Percentiles rank a stretch among this genome's conserved stretches.
These are phyloP conservation scores for Apamea monoglypha DNA, from an alignment of 2,888 invertebrate species.

Conservation along the genomic window DNA sequence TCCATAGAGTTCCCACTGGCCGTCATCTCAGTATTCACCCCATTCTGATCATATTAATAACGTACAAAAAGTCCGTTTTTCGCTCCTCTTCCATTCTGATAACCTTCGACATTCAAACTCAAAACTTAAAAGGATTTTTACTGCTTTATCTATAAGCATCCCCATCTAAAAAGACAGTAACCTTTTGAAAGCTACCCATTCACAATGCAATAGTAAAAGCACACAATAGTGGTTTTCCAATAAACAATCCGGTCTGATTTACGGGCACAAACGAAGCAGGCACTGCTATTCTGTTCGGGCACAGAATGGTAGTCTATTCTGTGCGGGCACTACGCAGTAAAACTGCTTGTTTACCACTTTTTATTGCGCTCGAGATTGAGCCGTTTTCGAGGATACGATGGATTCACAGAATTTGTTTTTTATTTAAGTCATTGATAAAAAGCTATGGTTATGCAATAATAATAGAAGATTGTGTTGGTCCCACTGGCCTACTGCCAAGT, in stretches of 20 bases:
- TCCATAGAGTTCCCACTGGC: too few relatives aligned
- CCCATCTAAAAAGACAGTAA: not conserved
- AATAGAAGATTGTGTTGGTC: not conserved
- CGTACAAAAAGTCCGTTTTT: not conserved
- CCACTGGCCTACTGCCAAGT: not conserved
- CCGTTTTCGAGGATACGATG: conserved; percentile 5
- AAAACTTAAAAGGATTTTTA: not conserved
- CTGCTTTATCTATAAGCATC: not conserved
- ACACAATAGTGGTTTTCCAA: conserved; percentile 39
- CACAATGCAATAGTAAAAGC: not conserved
- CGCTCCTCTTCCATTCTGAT: too few relatives aligned
- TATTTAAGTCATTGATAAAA: not conserved
- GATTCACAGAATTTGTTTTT: not conserved
- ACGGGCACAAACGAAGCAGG: conserved; percentile 13
- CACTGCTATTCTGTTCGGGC: conserved; percentile 1
- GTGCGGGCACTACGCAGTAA: conserved; percentile 13
- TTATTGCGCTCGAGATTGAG: conserved; percentile 47
- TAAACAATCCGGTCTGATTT: conserved; percentile 49
- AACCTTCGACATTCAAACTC: not conserved
- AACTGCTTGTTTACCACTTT: conserved; percentile 41
- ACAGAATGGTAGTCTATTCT: conserved; percentile 4
- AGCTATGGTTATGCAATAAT: not conserved
- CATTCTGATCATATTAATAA: not conserved
- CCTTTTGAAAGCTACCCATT: not conserved
- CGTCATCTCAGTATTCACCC: too few relatives aligned